Conservation (phyloP, 2,888 invertebrate genomes). For the Yponomeuta sedellus region DNA sequence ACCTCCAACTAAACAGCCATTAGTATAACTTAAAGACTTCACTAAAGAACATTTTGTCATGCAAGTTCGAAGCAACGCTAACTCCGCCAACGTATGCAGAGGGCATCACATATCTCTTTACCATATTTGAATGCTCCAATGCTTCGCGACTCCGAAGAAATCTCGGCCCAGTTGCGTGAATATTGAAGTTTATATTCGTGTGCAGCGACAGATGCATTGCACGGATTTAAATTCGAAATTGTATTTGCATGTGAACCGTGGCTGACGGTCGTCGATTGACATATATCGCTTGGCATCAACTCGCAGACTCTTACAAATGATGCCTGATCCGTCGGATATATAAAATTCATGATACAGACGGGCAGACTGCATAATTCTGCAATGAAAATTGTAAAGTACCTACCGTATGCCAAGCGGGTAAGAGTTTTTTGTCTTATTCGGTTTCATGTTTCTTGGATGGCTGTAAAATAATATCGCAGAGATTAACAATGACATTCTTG, state of each 20-base stretch:
- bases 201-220: conserved; percentile 19
- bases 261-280: conserved; percentile 36
- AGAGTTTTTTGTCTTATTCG: background rate
- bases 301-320: conserved; percentile 28
- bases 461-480: background rate
- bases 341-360: conserved; percentile 13
- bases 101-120: conserved; percentile 25
- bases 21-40: background rate
- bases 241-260: conserved; percentile 32
- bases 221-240: conserved; percentile 28
- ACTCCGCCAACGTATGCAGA: background rate
- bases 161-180: conserved; percentile 8
- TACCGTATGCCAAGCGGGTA: background rate
- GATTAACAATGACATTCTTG: background rate
- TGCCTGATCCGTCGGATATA: conserved; percentile 21
- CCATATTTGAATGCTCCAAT: conserved; percentile 31
- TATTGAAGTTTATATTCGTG: conserved; percentile 8
- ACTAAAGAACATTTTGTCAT: background rate
- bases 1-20: background rate
- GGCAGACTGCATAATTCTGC: conserved; percentile 21
- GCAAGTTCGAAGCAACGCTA: background rate
- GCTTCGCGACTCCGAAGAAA: conserved; percentile 13
- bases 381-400: conserved; percentile 15
- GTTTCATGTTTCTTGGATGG: background rate
- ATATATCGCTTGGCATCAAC: conserved; percentile 41